Base-by-base conservation (phyloP, 2,888 invertebrate species). In the Hirtodrosophila histrioides region DNA sequence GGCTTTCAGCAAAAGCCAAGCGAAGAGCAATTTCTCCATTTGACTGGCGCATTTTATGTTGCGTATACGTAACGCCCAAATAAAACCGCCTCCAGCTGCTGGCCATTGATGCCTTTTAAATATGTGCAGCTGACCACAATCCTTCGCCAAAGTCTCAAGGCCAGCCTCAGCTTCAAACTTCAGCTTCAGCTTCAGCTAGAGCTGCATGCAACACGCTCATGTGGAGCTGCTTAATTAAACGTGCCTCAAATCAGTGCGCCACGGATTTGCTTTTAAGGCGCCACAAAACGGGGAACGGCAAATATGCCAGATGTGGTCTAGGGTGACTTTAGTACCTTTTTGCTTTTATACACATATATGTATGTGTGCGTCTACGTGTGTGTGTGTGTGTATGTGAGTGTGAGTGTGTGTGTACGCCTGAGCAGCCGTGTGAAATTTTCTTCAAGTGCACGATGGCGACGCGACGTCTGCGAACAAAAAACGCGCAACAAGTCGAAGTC, bases 401-500 rank as follows among this genome's bases (percentile, higher is more conserved):
- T 41, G 17, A 41, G 24, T 51, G 36, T 55, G 23, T 43, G 35
- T 45, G 35, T 41, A 29, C 56, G 41, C 53, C 17, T 50, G 40
- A 36, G 44, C 46, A 55, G 49, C 48, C 49, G 54, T 55, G 55
- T 45, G 65, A 48, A 69, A 61, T 62, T 68, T 63, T 53, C 65
- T 77, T 58, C 40, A 58, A 81, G 77, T 78, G 60, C 79, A 78
- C 53, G 57, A 55, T 11, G 72, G 61, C 76, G 68, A 49, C 79
- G 63, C 61, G 58, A 64, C 67, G 75, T 85, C 82, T 85, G 71
- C 65, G 17, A 55, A 54, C 40, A 56, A 48, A 57, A 43, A 65
- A 56, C 49, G 56, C 61, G 85, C 85, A 81, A 84, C 81, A 81
- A 81, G 81, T 76, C 56, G 51, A 58, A n/a, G n/a, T n/a, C 63